Conservation (phyloP, 2,797 vertebrate species). For the Chelonia mydas region DNA sequence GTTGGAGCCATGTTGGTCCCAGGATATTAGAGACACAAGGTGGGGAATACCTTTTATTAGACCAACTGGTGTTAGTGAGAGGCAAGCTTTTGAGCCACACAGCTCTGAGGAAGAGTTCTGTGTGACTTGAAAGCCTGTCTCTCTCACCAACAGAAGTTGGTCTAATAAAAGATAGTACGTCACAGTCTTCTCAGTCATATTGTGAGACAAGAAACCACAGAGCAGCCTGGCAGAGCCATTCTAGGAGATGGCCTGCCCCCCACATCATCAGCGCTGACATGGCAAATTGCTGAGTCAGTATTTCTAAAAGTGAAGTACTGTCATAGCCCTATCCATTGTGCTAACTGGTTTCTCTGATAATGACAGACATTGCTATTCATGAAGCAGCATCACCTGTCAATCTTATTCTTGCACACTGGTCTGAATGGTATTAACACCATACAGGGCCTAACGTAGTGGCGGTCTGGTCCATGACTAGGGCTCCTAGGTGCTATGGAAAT, state of each 20-base stretch:
- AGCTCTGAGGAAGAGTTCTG: neutral
- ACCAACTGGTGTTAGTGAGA: neutral
- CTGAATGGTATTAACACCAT: neutral
- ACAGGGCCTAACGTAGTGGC: neutral
- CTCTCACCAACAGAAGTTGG: neutral
- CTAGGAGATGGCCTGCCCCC: neutral
- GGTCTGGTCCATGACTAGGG: neutral
- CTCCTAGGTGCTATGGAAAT: neutral
- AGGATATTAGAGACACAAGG: neutral
- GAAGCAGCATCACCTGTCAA: neutral
- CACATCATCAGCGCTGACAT: neutral
- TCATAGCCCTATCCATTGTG: neutral
- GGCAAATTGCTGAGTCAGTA: neutral
- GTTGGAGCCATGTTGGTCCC: neutral
- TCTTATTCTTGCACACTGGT: neutral
- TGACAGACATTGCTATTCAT: neutral
- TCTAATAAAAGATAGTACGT: neutral
- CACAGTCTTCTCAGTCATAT: neutral
- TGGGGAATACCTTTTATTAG: neutral
- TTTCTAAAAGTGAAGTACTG: neutral
- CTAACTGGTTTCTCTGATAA: neutral
- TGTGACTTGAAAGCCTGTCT: neutral
- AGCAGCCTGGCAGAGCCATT: neutral
- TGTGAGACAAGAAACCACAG: neutral
- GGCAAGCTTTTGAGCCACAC: neutral